phyloP scores from a whole-genome alignment of 2,113 vertebrate genomes.

The Sapajus apella region DNA sequence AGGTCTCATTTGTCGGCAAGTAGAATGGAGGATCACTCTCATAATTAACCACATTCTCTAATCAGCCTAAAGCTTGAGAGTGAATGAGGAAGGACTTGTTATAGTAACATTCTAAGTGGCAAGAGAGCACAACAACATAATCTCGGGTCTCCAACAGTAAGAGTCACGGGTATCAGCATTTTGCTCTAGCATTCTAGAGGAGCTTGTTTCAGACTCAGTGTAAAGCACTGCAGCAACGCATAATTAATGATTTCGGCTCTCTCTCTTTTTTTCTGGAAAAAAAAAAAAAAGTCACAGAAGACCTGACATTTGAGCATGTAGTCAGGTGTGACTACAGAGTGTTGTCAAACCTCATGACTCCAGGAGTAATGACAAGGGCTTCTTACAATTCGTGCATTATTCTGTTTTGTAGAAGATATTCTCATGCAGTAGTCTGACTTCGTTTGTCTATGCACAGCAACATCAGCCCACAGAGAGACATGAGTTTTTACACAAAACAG shows the following conservation, averaged over 20 bases:
- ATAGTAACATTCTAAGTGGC: neutral
- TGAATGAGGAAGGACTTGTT: neutral
- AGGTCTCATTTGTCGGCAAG: neutral
- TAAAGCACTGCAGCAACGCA: neutral
- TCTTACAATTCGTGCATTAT: neutral
- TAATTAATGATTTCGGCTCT: neutral
- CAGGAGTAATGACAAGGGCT: neutral
- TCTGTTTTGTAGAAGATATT: neutral
- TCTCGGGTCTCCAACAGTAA: neutral
- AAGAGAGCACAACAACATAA: neutral
- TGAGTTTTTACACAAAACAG: neutral
- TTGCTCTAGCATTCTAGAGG: neutral
- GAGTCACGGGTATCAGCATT: neutral
- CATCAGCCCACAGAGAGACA: neutral
- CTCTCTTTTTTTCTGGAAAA: too few species aligned
- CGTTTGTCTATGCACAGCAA: neutral
- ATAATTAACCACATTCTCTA: neutral
- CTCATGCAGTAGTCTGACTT: neutral
- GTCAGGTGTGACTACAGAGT: neutral
- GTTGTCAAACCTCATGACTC: neutral
- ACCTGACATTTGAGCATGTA: neutral
- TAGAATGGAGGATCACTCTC: neutral
- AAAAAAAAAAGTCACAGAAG: neutral
- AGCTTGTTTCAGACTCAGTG: neutral
- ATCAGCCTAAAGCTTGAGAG: neutral